Evolutionary conservation across 2,113 vertebrate genomes (phyloP), one percentile per base, ranked within the genome.

Genomic region (Balaeniceps rex): DNA sequence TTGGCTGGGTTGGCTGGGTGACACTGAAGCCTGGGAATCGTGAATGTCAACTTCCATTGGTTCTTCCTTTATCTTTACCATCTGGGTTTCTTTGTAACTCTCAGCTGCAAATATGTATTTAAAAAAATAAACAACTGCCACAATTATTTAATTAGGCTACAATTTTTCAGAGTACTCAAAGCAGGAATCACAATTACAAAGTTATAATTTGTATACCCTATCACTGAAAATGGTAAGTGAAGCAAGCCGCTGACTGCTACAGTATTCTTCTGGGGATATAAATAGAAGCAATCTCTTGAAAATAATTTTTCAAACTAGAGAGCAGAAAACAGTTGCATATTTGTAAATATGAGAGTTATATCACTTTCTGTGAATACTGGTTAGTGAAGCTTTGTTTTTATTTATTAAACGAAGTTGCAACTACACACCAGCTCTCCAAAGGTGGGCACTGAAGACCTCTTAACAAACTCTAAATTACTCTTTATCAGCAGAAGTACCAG

Each of bases 11-110:
- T 98, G 98, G 90, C 94, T 97, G 90, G 98, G 98, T 83, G 99
- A 99, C 75, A 97, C 93, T 3, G 99, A 98, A 55, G 98, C 96
- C 34, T 98, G 98, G 0, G 99, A 98, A 82, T 98, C 98, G 13
- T 98, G 99, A 54, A 99, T 98, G 97, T 99, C 99, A 86, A 99
- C 98, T 96, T 99, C 99, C 99, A 99, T 99, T 24, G 99, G 99
- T 74, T 99, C 99, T 71, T 99, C 99, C 98, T 99, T 99, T 91
- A 99, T 98, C 95, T 98, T 98, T 87, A 99, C 98, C 94, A 96
- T 98, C 98, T 99, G 99, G 60, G 98, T 88, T 64, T 99, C 99
- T 98, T 99, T 99, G 98, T 98, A 99, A 98, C 99, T 99, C 97
- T 99, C 99, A 94, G 99, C 97, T 98, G 97, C 83, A 96, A 94